Percentiles rank a stretch among this genome's conserved stretches.
Conservation (phyloP, 1,140 invertebrate genomes). For the Dendroctonus ponderosae region DNA sequence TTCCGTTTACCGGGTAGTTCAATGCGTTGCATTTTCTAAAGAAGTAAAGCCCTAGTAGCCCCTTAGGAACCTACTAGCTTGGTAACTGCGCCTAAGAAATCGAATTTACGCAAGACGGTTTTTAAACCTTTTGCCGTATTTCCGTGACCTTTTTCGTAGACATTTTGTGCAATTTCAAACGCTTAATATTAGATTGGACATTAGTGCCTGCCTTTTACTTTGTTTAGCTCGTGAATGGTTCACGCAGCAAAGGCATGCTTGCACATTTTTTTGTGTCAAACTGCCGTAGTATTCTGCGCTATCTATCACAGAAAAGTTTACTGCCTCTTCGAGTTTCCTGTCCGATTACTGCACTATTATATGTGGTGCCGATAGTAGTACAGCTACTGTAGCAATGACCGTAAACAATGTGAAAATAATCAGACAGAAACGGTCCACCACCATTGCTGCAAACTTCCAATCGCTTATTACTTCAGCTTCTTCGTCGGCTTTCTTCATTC, state of each 20-base stretch:
- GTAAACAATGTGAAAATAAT: slow-evolving; percentile 96
- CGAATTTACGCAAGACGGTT: background rate
- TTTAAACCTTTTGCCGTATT: background rate
- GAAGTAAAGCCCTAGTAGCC: background rate
- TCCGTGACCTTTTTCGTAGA: background rate
- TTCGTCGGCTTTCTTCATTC: slow-evolving; percentile 87
- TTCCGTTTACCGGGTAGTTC: too few relatives aligned
- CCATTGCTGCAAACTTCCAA: slow-evolving; percentile 99
- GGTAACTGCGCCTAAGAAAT: background rate
- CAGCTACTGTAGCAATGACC: slow-evolving; percentile 90
- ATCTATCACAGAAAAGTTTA: slow-evolving; percentile 51
- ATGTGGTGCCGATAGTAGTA: slow-evolving; percentile 91
- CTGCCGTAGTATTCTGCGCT: slow-evolving; percentile 43
- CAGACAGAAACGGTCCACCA: slow-evolving; percentile 96
- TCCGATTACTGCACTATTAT: slow-evolving; percentile 82
- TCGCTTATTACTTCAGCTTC: slow-evolving; percentile 90
- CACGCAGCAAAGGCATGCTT: slow-evolving; percentile 45
- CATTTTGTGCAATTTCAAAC: background rate
- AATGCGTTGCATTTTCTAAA: background rate
- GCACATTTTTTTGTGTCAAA: slow-evolving; percentile 42
- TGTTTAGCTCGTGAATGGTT: slow-evolving; percentile 46
- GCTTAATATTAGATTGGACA: slow-evolving; percentile 36
- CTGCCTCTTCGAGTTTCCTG: slow-evolving; percentile 33
- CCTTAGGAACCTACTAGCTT: background rate
- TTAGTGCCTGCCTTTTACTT: slow-evolving; percentile 48